These are phyloP conservation scores for Macheiramphus alcinus DNA, from an alignment of 2,113 vertebrate species.

Conservation along the genomic window DNA sequence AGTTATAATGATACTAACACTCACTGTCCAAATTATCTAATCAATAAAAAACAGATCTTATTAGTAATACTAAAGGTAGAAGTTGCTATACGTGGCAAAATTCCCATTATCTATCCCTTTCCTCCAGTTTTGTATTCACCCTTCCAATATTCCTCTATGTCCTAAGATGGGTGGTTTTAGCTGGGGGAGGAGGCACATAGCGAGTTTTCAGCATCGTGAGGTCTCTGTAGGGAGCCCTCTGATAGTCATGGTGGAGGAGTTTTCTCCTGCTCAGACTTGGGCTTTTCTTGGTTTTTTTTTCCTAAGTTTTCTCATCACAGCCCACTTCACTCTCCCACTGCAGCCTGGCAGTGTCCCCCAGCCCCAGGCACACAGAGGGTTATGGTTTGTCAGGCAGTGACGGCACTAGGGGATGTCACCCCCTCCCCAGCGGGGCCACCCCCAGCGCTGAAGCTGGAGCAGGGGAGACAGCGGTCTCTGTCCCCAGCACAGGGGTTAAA, in stretches of 20 bases:
- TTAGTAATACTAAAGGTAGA: background rate
- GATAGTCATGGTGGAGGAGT: background rate
- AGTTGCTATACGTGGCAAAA: background rate
- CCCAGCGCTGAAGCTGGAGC: background rate
- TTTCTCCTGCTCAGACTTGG: background rate
- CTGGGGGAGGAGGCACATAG: background rate
- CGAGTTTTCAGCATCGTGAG: background rate
- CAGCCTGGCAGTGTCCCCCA: background rate
- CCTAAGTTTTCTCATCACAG: background rate
- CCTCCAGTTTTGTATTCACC: background rate
- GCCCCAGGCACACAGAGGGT: background rate
- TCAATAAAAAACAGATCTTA: background rate
- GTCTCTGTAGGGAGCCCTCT: background rate
- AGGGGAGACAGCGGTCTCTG: background rate
- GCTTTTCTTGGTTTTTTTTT: background rate
- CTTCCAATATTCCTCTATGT: background rate
- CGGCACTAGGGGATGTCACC: background rate
- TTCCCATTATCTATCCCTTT: background rate
- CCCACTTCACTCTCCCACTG: background rate
- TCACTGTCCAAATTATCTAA: background rate
- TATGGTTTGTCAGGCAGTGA: background rate
- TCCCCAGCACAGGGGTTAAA: background rate
- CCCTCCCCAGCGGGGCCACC: accelerated
- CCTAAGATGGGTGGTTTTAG: background rate
- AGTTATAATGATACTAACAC: background rate